phyloP scores from a whole-genome alignment of 1,140 invertebrate species.

The Rhysida immarginata region DNA sequence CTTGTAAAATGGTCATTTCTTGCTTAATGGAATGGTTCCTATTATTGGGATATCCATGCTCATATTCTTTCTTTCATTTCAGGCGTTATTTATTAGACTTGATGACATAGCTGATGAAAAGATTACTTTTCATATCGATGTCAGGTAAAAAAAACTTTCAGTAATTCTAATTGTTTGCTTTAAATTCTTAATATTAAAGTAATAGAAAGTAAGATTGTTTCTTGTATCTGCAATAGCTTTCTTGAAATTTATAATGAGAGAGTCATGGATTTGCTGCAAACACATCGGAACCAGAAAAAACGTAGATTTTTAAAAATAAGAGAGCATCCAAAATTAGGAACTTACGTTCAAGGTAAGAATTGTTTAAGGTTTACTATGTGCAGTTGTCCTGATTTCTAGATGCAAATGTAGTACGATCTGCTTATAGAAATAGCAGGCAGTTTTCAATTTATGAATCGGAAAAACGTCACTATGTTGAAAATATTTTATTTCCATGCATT shows the following conservation, averaged over 20 bases:
- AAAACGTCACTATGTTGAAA: too few species aligned
- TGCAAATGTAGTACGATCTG: too few species aligned
- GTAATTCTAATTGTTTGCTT: slow-evolving; percentile 4
- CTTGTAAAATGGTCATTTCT: too few species aligned
- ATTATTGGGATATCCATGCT: background rate
- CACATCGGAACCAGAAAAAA: slow-evolving; percentile 36
- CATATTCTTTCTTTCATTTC: slow-evolving; percentile 12
- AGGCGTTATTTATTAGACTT: slow-evolving; percentile 26
- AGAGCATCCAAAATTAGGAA: slow-evolving; percentile 79
- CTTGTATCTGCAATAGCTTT: slow-evolving; percentile 39
- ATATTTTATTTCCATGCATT: too few species aligned
- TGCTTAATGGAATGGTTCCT: background rate
- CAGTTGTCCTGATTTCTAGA: too few species aligned
- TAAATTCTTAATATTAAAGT: too few species aligned
- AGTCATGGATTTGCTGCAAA: slow-evolving; percentile 68
- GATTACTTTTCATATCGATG: slow-evolving; percentile 28
- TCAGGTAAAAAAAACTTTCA: slow-evolving; percentile 22
- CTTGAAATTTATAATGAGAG: slow-evolving; percentile 80
- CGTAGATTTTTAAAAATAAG: slow-evolving; percentile 54
- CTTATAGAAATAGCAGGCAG: too few species aligned
- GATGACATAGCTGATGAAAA: slow-evolving; percentile 20
- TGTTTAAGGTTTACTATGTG: too few species aligned
- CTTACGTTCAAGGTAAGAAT: slow-evolving; percentile 86
- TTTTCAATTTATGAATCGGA: too few species aligned
- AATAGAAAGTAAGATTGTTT: slow-evolving; percentile 1